A percentile compares a stretch with the other conserved stretches of the same genome.
Evolutionary conservation across 2,888 invertebrate genomes (phyloP).

Genomic region (Macaria liturata): DNA sequence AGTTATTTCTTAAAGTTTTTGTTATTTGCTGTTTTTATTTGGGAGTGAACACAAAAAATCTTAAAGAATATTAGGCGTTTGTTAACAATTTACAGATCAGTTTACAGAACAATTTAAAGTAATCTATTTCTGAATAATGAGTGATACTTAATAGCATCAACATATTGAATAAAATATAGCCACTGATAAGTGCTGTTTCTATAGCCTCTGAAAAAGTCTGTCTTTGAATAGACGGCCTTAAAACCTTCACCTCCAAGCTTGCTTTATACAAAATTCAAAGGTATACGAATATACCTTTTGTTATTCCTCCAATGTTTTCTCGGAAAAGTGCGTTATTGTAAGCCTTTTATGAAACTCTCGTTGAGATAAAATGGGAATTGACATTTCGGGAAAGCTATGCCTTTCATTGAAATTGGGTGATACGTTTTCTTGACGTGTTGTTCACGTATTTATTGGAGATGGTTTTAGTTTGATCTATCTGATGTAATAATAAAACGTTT

Average conservation of each 20-base stretch:
- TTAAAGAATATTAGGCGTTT: too few relatives aligned
- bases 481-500: too few relatives aligned
- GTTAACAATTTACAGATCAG: too few relatives aligned
- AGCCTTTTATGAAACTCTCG: constrained; percentile 28
- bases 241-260: constrained; percentile 16
- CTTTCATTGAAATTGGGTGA: constrained; percentile 26
- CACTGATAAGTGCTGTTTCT: not conserved
- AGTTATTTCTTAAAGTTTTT: too few relatives aligned
- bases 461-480: too few relatives aligned
- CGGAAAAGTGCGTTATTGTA: constrained; percentile 36
- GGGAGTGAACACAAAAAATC: too few relatives aligned
- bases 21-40: too few relatives aligned
- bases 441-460: constrained; percentile 17
- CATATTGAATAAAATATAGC: too few relatives aligned
- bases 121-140: too few relatives aligned
- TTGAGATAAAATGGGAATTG: constrained; percentile 27
- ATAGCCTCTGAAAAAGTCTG: not conserved
- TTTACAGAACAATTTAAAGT: too few relatives aligned
- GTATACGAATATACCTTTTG: constrained; percentile 39
- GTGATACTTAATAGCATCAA: too few relatives aligned
- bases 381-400: constrained; percentile 29
- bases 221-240: constrained; percentile 4
- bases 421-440: constrained; percentile 14
- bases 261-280: constrained; percentile 51
- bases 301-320: constrained; percentile 40